Evolutionary conservation across 2,888 invertebrate genomes (phyloP).

Genomic region (Melipona beecheii): DNA sequence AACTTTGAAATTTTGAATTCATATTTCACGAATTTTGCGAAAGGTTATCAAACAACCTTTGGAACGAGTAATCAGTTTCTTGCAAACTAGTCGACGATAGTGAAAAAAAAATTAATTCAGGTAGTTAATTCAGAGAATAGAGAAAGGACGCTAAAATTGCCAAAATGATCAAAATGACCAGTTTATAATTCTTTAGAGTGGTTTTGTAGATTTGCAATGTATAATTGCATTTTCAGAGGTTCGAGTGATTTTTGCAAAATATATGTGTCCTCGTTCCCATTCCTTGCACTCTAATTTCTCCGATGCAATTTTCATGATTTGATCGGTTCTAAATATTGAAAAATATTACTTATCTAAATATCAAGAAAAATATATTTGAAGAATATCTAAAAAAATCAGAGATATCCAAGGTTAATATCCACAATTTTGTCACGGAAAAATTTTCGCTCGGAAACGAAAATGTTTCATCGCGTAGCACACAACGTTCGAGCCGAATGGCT

Average conservation of each 20-base stretch:
- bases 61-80: not conserved
- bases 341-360: not conserved
- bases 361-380: not conserved
- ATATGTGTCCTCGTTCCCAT: no score
- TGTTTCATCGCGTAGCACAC: not conserved
- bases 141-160: no score
- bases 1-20: not conserved
- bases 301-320: no score
- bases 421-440: not conserved
- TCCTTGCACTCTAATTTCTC: no score
- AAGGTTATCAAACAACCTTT: not conserved
- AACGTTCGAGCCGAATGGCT: no score
- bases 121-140: no score
- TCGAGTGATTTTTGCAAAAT: no score
- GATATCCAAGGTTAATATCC: not conserved
- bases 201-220: no score
- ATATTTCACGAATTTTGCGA: not conserved
- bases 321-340: not conserved
- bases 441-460: not conserved
- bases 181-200: no score
- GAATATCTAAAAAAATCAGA: not conserved
- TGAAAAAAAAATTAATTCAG: no score
- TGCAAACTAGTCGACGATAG: not conserved
- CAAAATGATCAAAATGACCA: no score
- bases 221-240: no score